Evolutionary conservation across 2,113 vertebrate genomes (phyloP).

Genomic region (Ceyx melanurus): DNA sequence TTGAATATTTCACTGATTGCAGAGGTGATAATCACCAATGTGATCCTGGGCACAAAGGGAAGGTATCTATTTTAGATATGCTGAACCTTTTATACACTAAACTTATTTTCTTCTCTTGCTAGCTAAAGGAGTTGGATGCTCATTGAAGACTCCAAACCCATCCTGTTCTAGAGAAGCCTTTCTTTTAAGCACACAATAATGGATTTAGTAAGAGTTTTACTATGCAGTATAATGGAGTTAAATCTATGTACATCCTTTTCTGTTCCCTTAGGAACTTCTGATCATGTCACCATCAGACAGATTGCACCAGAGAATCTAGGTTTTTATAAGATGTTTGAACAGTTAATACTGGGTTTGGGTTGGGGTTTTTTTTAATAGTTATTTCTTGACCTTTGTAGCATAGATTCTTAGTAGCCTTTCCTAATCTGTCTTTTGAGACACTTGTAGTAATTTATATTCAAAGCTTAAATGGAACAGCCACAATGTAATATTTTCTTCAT

Average conservation of each 20-base stretch:
- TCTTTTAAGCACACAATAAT: neutral
- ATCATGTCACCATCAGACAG: neutral
- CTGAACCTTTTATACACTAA: neutral
- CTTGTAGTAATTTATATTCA: neutral
- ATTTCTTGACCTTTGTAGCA: neutral
- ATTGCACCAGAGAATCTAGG: neutral
- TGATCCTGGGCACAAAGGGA: neutral
- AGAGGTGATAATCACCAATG: neutral
- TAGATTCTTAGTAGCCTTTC: neutral
- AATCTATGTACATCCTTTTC: constrained; percentile 10
- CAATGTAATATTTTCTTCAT: neutral
- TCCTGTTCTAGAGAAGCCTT: neutral
- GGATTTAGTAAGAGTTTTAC: neutral
- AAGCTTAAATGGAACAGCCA: neutral
- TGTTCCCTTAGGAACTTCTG: neutral
- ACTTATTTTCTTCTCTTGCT: neutral
- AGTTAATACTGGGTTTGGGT: neutral
- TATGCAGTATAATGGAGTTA: neutral
- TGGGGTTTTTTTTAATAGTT: too few species aligned
- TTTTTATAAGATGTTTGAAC: neutral
- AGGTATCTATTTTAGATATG: neutral
- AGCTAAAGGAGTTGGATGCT: neutral
- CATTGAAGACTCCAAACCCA: neutral
- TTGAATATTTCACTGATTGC: constrained; percentile 22
- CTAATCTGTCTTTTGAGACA: neutral